A percentile compares a stretch with the other conserved stretches of the same genome.
phyloP scores from a whole-genome alignment of 1,140 invertebrate genomes.

The Drosophila busckii region DNA sequence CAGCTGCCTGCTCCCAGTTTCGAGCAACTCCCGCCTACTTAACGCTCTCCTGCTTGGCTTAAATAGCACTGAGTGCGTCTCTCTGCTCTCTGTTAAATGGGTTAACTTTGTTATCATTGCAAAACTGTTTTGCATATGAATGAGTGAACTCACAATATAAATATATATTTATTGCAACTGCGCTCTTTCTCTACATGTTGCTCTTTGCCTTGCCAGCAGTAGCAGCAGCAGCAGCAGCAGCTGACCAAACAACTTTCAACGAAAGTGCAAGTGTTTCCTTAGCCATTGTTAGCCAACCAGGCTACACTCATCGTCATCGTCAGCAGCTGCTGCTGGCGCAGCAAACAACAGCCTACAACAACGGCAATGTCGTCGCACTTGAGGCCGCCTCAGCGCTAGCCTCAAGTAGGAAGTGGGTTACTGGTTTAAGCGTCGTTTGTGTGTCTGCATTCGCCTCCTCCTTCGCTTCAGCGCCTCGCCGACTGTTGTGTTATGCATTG shows the following conservation, averaged over 20 bases:
- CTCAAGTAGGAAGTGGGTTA: conserved; percentile 68
- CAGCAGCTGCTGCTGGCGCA: not conserved
- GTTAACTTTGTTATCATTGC: too few relatives aligned
- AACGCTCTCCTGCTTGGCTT: too few relatives aligned
- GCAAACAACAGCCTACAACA: conserved; percentile 6
- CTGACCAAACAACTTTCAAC: conserved; percentile 62
- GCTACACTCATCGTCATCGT: not conserved
- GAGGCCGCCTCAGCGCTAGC: conserved; percentile 10
- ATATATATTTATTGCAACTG: not conserved
- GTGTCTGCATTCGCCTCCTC: not conserved
- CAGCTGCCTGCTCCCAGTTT: too few relatives aligned
- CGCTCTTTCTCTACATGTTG: conserved; percentile 9
- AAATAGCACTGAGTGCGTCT: too few relatives aligned
- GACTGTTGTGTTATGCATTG: conserved; percentile 15
- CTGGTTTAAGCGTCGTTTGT: conserved; percentile 38
- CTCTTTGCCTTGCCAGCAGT: conserved; percentile 14
- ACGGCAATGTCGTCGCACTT: conserved; percentile 43
- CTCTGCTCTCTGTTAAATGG: too few relatives aligned
- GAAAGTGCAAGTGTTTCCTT: conserved; percentile 76
- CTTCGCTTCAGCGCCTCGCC: not conserved
- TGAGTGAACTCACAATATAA: too few relatives aligned
- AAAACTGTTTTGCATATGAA: too few relatives aligned
- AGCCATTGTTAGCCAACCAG: conserved; percentile 53
- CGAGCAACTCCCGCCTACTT: too few relatives aligned
- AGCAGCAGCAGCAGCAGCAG: too few relatives aligned